Conservation (phyloP, 2,113 vertebrate species). For the Pangasianodon hypophthalmus region DNA sequence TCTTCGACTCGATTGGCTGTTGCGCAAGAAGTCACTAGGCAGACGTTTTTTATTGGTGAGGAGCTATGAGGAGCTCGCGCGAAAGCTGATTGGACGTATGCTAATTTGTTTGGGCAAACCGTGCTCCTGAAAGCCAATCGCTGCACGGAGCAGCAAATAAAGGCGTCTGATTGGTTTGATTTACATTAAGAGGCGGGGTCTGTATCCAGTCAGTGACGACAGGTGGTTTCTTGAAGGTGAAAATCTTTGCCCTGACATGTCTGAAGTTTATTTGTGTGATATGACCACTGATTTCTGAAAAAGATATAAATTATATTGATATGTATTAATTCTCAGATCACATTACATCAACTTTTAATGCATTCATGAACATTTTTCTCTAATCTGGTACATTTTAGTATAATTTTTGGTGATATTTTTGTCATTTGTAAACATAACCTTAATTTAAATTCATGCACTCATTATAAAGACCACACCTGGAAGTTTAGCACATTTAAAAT, state of each 20-base stretch:
- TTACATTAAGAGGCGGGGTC: constrained; percentile 48
- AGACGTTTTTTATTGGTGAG: background rate
- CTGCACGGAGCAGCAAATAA: background rate
- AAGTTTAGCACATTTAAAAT: background rate
- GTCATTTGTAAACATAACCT: background rate
- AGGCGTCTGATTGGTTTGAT: constrained; percentile 36
- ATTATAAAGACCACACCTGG: background rate
- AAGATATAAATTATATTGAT: background rate
- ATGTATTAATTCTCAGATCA: background rate
- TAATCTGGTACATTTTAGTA: background rate
- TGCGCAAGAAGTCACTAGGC: background rate
- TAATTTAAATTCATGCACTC: background rate
- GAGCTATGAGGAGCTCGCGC: too few relatives aligned
- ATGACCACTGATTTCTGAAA: background rate
- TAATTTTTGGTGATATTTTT: background rate
- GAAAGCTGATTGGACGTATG: constrained; percentile 28
- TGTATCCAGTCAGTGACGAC: constrained; percentile 21
- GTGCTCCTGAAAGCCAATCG: background rate
- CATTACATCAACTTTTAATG: background rate
- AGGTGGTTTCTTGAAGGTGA: constrained; percentile 38
- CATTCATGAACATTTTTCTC: background rate
- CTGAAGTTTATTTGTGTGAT: background rate
- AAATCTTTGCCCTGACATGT: constrained; percentile 43
- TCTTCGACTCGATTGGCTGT: background rate
- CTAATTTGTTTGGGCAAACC: background rate